Percentiles rank a stretch among this genome's conserved stretches.
Conservation (phyloP, 1,140 invertebrate genomes). For the Lepidurus packardi region DNA sequence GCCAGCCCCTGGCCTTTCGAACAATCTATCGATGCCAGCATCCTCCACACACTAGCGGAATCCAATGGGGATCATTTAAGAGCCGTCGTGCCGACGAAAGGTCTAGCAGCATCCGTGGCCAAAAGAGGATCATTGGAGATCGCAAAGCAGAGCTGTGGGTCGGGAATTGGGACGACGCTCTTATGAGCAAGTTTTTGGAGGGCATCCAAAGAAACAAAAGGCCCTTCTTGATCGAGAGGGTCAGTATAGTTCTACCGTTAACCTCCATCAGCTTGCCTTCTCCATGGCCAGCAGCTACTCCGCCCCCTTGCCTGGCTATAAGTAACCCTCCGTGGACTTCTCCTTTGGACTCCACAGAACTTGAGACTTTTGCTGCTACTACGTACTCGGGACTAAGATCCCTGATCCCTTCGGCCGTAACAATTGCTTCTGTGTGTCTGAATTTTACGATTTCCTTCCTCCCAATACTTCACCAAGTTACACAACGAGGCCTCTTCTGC, state of each 20-base stretch:
- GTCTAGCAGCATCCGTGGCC: background rate
- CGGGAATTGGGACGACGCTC: conserved; percentile 16
- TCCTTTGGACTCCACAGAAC: background rate
- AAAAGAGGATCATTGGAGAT: background rate
- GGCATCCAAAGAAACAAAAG: background rate
- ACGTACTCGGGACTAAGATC: background rate
- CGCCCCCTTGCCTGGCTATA: background rate
- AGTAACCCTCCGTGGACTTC: background rate
- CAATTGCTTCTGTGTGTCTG: conserved; percentile 21
- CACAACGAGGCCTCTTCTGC: conserved; percentile 4
- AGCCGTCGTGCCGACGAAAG: conserved; percentile 13
- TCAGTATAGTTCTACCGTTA: conserved; percentile 14
- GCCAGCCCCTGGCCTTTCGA: background rate
- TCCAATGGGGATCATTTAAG: conserved; percentile 21
- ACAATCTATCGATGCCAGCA: conserved; percentile 10
- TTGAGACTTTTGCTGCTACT: conserved; percentile 2
- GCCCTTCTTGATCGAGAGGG: conserved; percentile 9
- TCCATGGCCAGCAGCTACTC: background rate
- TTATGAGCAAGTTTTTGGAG: conserved; percentile 19
- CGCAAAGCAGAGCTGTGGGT: conserved; percentile 1
- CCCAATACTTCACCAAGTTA: conserved; percentile 19
- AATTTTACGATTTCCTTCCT: conserved; percentile 22
- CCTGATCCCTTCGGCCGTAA: conserved; percentile 2
- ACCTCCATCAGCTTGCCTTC: conserved; percentile 2
- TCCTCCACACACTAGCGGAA: conserved; percentile 14